These are phyloP conservation scores for Scopus umbretta DNA, from an alignment of 2,113 vertebrate species.

Conservation along the genomic window DNA sequence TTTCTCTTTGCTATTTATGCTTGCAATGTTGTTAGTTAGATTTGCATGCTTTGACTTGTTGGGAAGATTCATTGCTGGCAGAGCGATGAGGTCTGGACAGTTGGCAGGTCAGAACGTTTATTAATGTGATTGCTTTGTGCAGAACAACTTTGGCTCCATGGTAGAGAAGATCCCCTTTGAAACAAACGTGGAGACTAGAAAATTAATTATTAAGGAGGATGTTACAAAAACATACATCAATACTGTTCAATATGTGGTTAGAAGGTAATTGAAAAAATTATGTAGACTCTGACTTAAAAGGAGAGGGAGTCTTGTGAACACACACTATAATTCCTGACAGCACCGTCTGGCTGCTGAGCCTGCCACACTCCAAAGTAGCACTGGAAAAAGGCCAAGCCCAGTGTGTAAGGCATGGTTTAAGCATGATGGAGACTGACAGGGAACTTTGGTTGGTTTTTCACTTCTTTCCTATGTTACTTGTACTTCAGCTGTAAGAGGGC, in stretches of 20 bases:
- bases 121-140: not conserved
- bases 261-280: conserved; percentile 58
- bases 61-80: conserved; percentile 7
- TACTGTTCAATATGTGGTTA: conserved; percentile 56
- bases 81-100: not conserved
- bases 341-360: not conserved
- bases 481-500: not conserved
- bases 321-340: conserved; percentile 10
- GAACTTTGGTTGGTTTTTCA: not conserved
- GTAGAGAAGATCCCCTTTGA: conserved; percentile 11
- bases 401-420: not conserved
- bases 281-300: conserved; percentile 44
- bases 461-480: not conserved
- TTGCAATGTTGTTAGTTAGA: not conserved
- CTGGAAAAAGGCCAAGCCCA: conserved; percentile 14
- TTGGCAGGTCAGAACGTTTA: not conserved
- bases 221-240: conserved; percentile 43
- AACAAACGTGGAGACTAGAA: conserved; percentile 16
- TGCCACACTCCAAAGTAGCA: not conserved
- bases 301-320: conserved; percentile 21
- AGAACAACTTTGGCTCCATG: conserved; percentile 29
- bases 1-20: not conserved
- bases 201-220: conserved; percentile 63
- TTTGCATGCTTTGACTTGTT: not conserved
- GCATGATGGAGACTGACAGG: not conserved